A percentile compares a stretch with the other conserved stretches of the same genome.
Conservation (phyloP, 2,113 vertebrate genomes). For the Phalacrocorax brasilianus region DNA sequence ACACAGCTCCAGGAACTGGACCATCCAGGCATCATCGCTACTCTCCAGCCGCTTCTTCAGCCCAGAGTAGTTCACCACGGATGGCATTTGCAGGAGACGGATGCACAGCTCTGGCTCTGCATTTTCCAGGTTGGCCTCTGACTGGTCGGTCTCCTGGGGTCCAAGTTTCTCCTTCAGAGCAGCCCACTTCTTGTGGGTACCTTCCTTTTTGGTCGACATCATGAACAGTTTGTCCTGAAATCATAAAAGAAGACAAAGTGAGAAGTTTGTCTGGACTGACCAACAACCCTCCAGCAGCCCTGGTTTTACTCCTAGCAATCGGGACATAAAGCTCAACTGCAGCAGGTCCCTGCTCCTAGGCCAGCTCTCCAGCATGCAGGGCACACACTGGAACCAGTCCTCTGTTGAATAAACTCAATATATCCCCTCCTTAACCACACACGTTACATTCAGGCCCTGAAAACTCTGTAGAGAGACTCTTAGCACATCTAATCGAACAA, state of each 20-base stretch:
- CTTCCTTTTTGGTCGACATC: conserved; percentile 85
- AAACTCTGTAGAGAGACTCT: background rate
- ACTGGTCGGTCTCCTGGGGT: conserved; percentile 86
- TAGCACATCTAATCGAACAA: background rate
- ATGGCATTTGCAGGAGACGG: conserved; percentile 92
- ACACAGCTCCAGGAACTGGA: conserved; percentile 93
- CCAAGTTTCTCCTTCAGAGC: conserved; percentile 86
- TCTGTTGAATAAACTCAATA: background rate
- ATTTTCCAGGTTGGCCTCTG: conserved; percentile 93
- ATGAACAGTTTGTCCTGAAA: conserved; percentile 42
- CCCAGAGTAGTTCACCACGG: conserved; percentile 94
- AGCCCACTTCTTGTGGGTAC: conserved; percentile 88
- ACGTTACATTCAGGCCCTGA: background rate
- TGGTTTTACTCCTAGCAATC: background rate
- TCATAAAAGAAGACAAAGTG: background rate
- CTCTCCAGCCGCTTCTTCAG: conserved; percentile 91
- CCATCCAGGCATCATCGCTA: conserved; percentile 92
- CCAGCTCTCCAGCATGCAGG: background rate
- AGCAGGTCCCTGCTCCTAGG: background rate
- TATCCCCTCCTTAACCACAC: background rate
- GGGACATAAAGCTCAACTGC: background rate
- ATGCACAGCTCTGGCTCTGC: conserved; percentile 96
- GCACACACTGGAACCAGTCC: background rate
- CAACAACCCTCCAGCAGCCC: background rate
- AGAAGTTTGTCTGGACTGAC: background rate